A percentile compares a stretch with the other conserved stretches of the same genome.
Evolutionary conservation across 2,797 vertebrate species (phyloP).

Genomic region (Sebastes kiyomatsui): DNA sequence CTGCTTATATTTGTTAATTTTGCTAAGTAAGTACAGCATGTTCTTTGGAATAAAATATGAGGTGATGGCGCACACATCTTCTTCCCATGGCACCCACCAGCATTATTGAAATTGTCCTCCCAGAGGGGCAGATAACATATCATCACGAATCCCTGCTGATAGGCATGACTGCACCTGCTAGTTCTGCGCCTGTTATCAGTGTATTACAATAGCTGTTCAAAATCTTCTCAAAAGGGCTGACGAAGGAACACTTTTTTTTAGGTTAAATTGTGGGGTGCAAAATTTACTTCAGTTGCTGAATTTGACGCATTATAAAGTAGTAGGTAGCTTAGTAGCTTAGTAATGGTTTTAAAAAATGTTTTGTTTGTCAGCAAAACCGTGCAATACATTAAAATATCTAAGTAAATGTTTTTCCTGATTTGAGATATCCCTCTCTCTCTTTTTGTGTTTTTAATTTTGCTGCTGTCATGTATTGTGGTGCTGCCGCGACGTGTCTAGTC

Average conservation of each 20-base stretch:
- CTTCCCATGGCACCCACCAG: background rate
- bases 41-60: background rate
- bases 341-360: background rate
- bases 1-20: constrained; percentile 2
- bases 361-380: background rate
- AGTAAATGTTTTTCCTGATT: background rate
- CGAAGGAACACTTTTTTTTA: background rate
- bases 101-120: constrained; percentile 3
- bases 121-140: constrained; percentile 8
- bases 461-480: constrained; percentile 36
- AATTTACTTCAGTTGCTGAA: background rate
- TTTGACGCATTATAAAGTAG: background rate
- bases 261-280: background rate
- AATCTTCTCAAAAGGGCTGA: background rate
- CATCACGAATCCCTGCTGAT: constrained; percentile 21
- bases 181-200: constrained; percentile 2
- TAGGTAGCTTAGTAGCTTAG: background rate
- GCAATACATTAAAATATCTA: background rate
- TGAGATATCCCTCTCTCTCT: background rate
- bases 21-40: background rate
- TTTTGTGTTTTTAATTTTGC: constrained; percentile 26
- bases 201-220: background rate
- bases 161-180: constrained; percentile 5
- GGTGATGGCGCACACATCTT: background rate
- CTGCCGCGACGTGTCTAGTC: constrained; percentile 25